These are phyloP conservation scores for Cantharis rustica DNA, from an alignment of 2,888 invertebrate species.

Conservation along the genomic window DNA sequence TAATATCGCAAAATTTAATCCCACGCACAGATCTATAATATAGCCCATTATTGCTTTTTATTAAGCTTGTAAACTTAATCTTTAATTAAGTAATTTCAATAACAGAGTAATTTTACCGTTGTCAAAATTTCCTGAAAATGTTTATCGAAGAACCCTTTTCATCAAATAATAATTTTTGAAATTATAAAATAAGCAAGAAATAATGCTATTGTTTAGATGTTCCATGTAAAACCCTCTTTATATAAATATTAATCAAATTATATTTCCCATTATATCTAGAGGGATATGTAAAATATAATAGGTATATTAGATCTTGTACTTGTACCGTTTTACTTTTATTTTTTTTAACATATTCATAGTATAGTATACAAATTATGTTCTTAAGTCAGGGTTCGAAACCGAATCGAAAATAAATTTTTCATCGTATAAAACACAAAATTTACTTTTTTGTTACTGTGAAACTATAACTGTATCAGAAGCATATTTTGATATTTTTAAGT, in stretches of 20 bases:
- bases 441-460: too few relatives aligned
- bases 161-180: neutral
- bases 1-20: neutral
- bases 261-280: neutral
- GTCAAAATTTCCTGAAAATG: neutral
- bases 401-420: too few relatives aligned
- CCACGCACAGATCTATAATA: neutral
- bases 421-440: too few relatives aligned
- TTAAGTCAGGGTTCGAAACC: too few relatives aligned
- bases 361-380: too few relatives aligned
- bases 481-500: too few relatives aligned
- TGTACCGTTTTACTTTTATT: too few relatives aligned
- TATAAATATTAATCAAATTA: neutral
- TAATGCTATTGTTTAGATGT: neutral
- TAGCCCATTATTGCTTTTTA: neutral
- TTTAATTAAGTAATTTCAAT: neutral
- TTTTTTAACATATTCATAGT: too few relatives aligned
- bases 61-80: neutral
- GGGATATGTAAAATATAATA: too few relatives aligned
- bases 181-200: neutral
- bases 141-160: neutral
- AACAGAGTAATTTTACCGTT: neutral
- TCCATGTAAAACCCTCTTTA: neutral
- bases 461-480: too few relatives aligned
- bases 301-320: too few relatives aligned